Base-by-base conservation (phyloP, 2,113 vertebrate genomes). In the Eretmochelys imbricata region DNA sequence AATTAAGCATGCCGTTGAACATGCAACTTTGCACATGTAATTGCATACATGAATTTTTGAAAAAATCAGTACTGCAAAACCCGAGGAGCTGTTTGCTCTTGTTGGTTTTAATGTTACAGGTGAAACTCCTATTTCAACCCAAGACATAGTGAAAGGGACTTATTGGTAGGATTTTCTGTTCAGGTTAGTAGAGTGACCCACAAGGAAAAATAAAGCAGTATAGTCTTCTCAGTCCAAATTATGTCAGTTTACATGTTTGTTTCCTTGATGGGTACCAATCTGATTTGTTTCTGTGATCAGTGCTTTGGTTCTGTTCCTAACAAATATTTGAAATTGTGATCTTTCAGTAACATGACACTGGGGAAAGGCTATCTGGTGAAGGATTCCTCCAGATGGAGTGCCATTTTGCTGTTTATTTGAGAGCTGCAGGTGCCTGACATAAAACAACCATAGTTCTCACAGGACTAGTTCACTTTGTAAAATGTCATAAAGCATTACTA, bases 401-500 rank as follows among this genome's bases (percentile, higher is more conserved):
- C 84, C 97, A 85, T 94, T 93, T 95, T 89, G 5, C 2, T 81
- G 87, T 31, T 87, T 82, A 87, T 90, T 89, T 95, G 49, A 85
- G 84, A 94, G 91, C 86, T 93, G 42, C 87, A 95, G 93, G 93
- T 96, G 79, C 89, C 89, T 95, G 92, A 97, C 94, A 95, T 80
- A 82, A 95, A 97, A 96, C 78, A 75, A 94, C 31, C 57, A 69
- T 35, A 62, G 76, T 79, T 96, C 83, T 94, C 92, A 86, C 93
- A 97, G 95, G 72, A 86, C 53, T 55, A 42, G 6, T 96, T 89
- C 80, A 88, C 49, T 95, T 96, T 84, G 81, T 95, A 94, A 94
- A 83, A 85, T 93, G 96, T 95, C 88, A 93, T 54, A 89, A 89
- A 82, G 38, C 0, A 1, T 95, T 96, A 95, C 57, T 92, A 72